Evolutionary conservation across 2,888 invertebrate species (phyloP).

Genomic region (Prosopocoilus inquinatus): DNA sequence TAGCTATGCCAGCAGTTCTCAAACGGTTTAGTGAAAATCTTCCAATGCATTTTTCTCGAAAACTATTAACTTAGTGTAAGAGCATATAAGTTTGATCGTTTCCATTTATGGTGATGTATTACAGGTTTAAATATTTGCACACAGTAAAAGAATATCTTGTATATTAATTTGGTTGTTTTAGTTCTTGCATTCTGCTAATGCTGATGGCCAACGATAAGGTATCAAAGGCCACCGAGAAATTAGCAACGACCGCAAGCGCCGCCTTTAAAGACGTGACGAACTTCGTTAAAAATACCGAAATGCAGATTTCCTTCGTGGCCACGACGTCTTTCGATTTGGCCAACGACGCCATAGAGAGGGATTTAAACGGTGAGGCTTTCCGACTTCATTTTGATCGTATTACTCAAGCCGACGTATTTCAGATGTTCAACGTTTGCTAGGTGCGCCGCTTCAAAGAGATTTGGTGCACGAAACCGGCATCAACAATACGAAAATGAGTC

Average conservation of each 20-base stretch:
- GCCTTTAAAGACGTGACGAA: constrained; percentile 61
- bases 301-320: constrained; percentile 56
- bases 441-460: constrained; percentile 74
- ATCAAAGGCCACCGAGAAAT: constrained; percentile 55
- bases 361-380: constrained; percentile 59
- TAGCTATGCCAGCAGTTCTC: no score
- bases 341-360: constrained; percentile 59
- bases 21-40: no score
- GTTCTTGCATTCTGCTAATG: constrained; percentile 59
- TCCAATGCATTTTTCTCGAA: no score
- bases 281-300: constrained; percentile 62
- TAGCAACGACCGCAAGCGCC: constrained; percentile 56
- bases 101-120: no score
- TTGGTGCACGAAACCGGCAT: constrained; percentile 73
- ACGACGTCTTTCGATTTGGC: constrained; percentile 59
- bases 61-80: no score
- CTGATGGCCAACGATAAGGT: constrained; percentile 64
- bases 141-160: no score
- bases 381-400: constrained; percentile 18
- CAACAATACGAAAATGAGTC: constrained; percentile 69
- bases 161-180: constrained; percentile 42
- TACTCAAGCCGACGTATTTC: constrained; percentile 32
- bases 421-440: constrained; percentile 73
- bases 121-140: no score
- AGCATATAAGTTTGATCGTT: no score